phyloP scores from a whole-genome alignment of 2,797 vertebrate species.

The Geotrypetes seraphini region DNA sequence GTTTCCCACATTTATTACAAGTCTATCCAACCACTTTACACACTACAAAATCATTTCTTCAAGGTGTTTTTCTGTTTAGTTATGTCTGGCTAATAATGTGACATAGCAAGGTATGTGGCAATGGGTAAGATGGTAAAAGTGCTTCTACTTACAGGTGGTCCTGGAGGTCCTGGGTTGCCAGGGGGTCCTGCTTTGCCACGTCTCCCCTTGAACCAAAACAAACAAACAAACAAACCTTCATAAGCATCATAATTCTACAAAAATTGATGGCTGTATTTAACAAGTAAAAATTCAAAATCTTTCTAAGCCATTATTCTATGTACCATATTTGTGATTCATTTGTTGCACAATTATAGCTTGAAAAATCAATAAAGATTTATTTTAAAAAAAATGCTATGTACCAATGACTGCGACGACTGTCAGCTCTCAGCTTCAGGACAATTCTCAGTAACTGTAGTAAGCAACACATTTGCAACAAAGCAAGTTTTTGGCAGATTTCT shows the following conservation, averaged over 20 bases:
- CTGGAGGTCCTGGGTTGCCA: slow-evolving; percentile 64
- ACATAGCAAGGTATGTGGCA: too few relatives aligned
- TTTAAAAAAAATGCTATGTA: background rate
- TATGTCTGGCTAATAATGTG: too few relatives aligned
- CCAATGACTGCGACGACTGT: background rate
- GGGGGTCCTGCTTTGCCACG: slow-evolving; percentile 75
- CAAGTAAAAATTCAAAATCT: background rate
- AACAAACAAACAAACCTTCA: slow-evolving; percentile 10
- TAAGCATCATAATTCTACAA: slow-evolving; percentile 1
- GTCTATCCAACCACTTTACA: slow-evolving; percentile 20
- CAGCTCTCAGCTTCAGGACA: background rate
- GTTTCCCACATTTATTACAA: slow-evolving; percentile 25
- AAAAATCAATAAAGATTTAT: too few relatives aligned
- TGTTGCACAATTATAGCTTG: too few relatives aligned
- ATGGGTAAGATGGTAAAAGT: background rate
- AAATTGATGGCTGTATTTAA: background rate
- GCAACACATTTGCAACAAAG: slow-evolving; percentile 1
- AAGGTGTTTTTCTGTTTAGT: background rate
- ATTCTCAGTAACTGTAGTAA: slow-evolving; percentile 1
- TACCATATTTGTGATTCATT: too few relatives aligned
- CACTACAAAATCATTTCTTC: slow-evolving; percentile 16
- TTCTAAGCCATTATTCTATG: background rate
- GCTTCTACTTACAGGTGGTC: slow-evolving; percentile 73
- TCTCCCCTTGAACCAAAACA: slow-evolving; percentile 70
- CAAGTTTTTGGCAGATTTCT: background rate